Conservation (phyloP, 2,113 vertebrate species). For the Trinectes maculatus region DNA sequence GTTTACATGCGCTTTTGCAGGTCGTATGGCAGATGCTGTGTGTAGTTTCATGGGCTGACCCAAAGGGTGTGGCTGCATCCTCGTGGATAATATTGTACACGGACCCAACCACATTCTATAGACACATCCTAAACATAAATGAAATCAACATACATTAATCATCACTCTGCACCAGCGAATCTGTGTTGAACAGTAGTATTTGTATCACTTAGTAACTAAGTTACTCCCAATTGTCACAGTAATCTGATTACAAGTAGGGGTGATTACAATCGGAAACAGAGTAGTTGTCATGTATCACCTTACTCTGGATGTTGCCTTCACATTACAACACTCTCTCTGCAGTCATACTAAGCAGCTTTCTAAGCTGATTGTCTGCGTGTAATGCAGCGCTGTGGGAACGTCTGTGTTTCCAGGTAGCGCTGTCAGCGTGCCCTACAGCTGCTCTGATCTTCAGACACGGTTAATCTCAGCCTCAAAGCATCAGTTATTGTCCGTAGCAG, state of each 20-base stretch:
- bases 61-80: neutral
- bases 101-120: too few relatives aligned
- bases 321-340: slow-evolving; percentile 4
- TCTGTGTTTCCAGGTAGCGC: slow-evolving; percentile 26
- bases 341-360: slow-evolving; percentile 33
- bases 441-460: slow-evolving; percentile 23
- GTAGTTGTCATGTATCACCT: slow-evolving; percentile 7
- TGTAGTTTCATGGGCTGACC: neutral
- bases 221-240: neutral
- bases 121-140: neutral
- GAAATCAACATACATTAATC: too few relatives aligned
- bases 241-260: neutral
- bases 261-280: neutral
- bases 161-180: neutral
- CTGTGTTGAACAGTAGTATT: neutral
- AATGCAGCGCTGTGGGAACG: slow-evolving; percentile 3
- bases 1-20: slow-evolving; percentile 16
- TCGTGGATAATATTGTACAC: too few relatives aligned
- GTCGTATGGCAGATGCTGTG: neutral
- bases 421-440: slow-evolving; percentile 1
- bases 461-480: slow-evolving; percentile 8
- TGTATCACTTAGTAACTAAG: neutral
- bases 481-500: neutral
- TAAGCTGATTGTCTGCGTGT: slow-evolving; percentile 64
- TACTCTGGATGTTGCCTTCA: neutral